These are phyloP conservation scores for Patella ulyssiponensis DNA, from an alignment of 2,888 invertebrate genomes.

Conservation along the genomic window DNA sequence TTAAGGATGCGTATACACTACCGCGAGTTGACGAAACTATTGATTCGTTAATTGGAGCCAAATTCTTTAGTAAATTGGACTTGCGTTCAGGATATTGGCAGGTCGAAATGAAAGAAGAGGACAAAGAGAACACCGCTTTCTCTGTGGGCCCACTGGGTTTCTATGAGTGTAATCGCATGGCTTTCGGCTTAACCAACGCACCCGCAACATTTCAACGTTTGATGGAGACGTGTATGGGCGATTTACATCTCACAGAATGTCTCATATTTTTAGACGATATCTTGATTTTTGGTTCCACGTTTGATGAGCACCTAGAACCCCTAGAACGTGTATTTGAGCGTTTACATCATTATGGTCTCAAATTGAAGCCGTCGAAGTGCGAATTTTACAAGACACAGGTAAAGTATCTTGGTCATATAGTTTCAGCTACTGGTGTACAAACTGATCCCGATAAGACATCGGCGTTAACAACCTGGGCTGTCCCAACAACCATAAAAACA, in stretches of 20 bases:
- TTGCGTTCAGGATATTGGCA: slow-evolving; percentile 34
- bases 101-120: slow-evolving; percentile 35
- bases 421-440: slow-evolving; percentile 13
- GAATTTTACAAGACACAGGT: slow-evolving; percentile 27
- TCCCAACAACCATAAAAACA: slow-evolving; percentile 22
- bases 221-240: slow-evolving; percentile 35
- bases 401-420: slow-evolving; percentile 37
- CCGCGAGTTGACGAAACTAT: slow-evolving; percentile 43
- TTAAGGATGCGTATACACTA: slow-evolving; percentile 40
- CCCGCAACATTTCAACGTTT: slow-evolving; percentile 36
- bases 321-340: slow-evolving; percentile 30
- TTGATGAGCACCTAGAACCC: slow-evolving; percentile 33
- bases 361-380: slow-evolving; percentile 33
- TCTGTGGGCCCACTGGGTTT: slow-evolving; percentile 37
- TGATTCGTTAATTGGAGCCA: slow-evolving; percentile 30
- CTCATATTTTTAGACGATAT: slow-evolving; percentile 43
- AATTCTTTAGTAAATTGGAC: slow-evolving; percentile 31
- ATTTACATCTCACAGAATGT: slow-evolving; percentile 34
- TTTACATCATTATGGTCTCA: slow-evolving; percentile 25
- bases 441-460: slow-evolving; percentile 12
- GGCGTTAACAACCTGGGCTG: slow-evolving; percentile 21
- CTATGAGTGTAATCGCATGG: slow-evolving; percentile 35
- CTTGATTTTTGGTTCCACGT: slow-evolving; percentile 34
- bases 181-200: slow-evolving; percentile 35
- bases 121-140: slow-evolving; percentile 39